Base-by-base conservation (phyloP, 2,888 invertebrate species). In the Chydorus sphaericus region DNA sequence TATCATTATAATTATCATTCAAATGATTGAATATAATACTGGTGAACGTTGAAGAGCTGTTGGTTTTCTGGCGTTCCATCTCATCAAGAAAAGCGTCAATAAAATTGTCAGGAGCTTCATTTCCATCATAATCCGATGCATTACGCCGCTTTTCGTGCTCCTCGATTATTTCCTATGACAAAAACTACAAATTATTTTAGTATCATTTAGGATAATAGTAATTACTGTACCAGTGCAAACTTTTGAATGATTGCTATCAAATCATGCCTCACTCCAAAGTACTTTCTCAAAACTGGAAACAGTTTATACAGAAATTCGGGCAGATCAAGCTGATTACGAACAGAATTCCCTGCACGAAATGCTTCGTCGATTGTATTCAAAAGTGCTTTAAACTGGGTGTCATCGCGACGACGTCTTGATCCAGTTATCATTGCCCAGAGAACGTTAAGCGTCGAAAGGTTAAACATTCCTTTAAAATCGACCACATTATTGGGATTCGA, bases 361-460 rank as follows among this genome's bases (percentile, higher is more conserved):
- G n/a, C n/a, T n/a, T n/a, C n/a, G n/a, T 79, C 75, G 33, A 82
- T 77, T 3, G 74, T 69, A 55, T 76, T 69, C 33, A 83, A 70
- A 6, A 84, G 69, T 33, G 72, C 66, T 33, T 67, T 69, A 10
- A 83, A 65, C 28, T 74, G 74, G 23, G 68, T 65, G 63, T 84
- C 81, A 31, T 77, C 72, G 50, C 79, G 72, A 38, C 10, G 48
- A 52, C 26, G 53, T 54, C 60, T 59, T 53, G 20, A 31, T 52
- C 51, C 33, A 20, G 73, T 48, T 68, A 68, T 1, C 81, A 70
- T 0, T 23, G 60, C 58, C 63, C 63, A 63, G 7, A 63, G 57
- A 5, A 63, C 60, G 55, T 63, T 63, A 31, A 62, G 56, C 18
- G 59, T 54, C 8, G 61, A 57, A 8, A 55, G 48, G 8, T 57